Evolutionary conservation across 2,113 vertebrate species (phyloP), one percentile per base, ranked within the genome.

Genomic region (Phrynosoma blainvillii): DNA sequence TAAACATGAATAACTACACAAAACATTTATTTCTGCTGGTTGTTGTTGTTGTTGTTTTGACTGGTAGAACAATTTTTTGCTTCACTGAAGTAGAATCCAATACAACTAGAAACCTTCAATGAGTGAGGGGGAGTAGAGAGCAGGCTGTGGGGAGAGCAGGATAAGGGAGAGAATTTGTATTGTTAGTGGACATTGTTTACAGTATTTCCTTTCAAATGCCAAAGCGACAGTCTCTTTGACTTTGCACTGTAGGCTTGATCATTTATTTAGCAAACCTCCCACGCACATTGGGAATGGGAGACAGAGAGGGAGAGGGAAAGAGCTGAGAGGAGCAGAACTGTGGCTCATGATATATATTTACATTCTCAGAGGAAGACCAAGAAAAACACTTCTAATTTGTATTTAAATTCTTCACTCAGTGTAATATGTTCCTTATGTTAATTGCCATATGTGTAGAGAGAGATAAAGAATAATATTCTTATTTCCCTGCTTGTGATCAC

Each of bases 251-350:
- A 79, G 27, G 66, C 52, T 87, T 86, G 66, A 82, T 89, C 84
- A 70, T 86, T 76, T 71, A 25, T 86, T 82, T 82, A 25, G 85
- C 79, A 87, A 79, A 78, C 52, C 89, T 78, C 89, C 80, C 89
- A 79, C 65, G 74, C 79, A 73, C 18, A 14, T 52, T 79, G 54
- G 71, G 74, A 79, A 18, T 73, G 65, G 79, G 87, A 65, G 76
- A 74, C 77, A 80, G 77, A 62, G 62, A 40, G 27, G 42, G 74
- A 9, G 47, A 56, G 71, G 40, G 62, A 16, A 32, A 54, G 56
- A 59, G n/a, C 47, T 47, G 20, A 56, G 25, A 14, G 47, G n/a
- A 81, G 56, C n/a, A 36, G 54, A 59, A 30, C 54, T 32, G 79
- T 56, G 42, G 74, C 52, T 73, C 66, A 70, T 36, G 32, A 82